phyloP scores from a whole-genome alignment of 2,113 vertebrate species.

The Mirounga angustirostris region DNA sequence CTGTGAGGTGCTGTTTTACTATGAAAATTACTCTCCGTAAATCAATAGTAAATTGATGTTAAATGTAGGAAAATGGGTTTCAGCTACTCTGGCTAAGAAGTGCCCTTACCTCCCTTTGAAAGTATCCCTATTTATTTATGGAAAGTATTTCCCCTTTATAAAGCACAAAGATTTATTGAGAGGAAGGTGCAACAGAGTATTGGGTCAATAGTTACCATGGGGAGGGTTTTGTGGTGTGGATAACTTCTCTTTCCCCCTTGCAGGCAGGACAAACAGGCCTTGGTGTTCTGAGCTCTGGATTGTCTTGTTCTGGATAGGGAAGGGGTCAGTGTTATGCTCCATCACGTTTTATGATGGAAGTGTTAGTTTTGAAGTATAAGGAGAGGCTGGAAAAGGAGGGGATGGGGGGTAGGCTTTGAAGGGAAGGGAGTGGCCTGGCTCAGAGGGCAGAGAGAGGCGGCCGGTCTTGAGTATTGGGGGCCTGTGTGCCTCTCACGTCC shows the following conservation, averaged over 20 bases:
- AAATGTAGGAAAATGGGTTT: not conserved
- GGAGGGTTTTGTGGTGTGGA: not conserved
- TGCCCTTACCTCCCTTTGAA: not conserved
- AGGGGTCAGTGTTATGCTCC: not conserved
- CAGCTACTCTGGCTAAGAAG: not conserved
- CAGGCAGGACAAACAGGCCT: no score
- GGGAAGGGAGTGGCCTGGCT: not conserved
- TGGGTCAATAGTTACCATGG: not conserved
- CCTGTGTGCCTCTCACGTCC: not conserved
- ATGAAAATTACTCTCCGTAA: not conserved
- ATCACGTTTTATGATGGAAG: not conserved
- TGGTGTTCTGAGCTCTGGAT: not conserved
- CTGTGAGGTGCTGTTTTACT: not conserved
- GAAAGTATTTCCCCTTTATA: not conserved
- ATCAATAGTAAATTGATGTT: not conserved
- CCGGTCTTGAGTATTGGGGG: fast-evolving
- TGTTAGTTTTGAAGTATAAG: not conserved
- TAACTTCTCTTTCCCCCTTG: not conserved
- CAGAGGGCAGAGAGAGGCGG: no score
- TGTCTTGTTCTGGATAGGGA: not conserved
- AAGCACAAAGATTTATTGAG: not conserved
- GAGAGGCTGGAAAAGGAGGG: not conserved
- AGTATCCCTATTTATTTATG: not conserved
- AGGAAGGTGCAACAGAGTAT: not conserved
- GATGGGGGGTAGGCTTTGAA: not conserved